These are phyloP conservation scores for Luffia ferchaultella DNA, from an alignment of 2,888 invertebrate species.

Conservation along the genomic window DNA sequence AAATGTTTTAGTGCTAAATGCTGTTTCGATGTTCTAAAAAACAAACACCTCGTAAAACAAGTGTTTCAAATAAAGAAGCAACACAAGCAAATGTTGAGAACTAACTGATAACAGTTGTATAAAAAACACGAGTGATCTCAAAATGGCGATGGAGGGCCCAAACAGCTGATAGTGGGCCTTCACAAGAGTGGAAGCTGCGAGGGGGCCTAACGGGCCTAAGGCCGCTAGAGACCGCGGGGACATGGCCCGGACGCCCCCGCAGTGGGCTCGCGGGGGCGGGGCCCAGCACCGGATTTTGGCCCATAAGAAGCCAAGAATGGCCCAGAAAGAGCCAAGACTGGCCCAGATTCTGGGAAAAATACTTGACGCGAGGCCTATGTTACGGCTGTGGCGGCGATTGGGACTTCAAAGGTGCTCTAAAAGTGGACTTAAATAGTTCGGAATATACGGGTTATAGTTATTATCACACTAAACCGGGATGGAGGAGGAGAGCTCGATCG, in stretches of 20 bases:
- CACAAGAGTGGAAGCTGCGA: constrained; percentile 59
- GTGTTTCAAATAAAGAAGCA: constrained; percentile 3
- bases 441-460: constrained; percentile 61
- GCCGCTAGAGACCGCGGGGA: constrained; percentile 32
- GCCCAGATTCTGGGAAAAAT: constrained; percentile 32
- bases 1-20: neutral
- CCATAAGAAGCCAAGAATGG: constrained; percentile 10
- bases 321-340: constrained; percentile 8
- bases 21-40: constrained; percentile 5
- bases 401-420: constrained; percentile 45
- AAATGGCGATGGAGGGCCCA: constrained; percentile 53
- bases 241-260: constrained; percentile 61
- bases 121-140: constrained; percentile 58
- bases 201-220: constrained; percentile 32
- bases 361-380: constrained; percentile 47
- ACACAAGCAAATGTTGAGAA: constrained; percentile 28
- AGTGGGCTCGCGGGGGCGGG: constrained; percentile 36
- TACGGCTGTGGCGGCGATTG: constrained; percentile 56
- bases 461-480: constrained; percentile 44
- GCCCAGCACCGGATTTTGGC: constrained; percentile 8
- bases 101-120: constrained; percentile 19
- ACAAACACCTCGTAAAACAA: constrained; percentile 12
- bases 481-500: constrained; percentile 43
- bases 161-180: constrained; percentile 44
- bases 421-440: constrained; percentile 51